Evolutionary conservation across 2,113 vertebrate species (phyloP).

Genomic region (Sphyrna mokarran): DNA sequence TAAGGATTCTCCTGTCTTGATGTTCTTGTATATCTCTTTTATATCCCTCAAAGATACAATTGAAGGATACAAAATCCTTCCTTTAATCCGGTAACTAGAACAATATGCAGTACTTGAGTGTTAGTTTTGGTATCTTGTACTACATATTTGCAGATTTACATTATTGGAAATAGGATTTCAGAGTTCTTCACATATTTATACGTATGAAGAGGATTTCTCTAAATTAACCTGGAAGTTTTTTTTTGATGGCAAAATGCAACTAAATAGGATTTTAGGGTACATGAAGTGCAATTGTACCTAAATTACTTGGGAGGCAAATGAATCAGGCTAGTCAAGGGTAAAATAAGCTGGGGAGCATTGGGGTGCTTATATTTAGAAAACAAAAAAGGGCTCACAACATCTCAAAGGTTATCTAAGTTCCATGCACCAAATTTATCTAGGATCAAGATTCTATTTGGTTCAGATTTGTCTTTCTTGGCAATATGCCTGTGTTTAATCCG

Average conservation of each 20-base stretch:
- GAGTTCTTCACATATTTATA: background rate
- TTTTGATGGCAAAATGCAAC: background rate
- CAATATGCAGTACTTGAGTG: background rate
- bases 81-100: background rate
- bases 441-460: conserved; percentile 20
- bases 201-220: background rate
- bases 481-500: background rate
- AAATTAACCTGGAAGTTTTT: background rate
- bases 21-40: background rate
- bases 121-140: background rate
- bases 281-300: background rate
- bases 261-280: background rate
- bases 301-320: background rate
- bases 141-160: background rate
- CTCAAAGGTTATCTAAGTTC: background rate
- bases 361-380: background rate
- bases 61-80: background rate
- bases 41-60: background rate
- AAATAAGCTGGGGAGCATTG: background rate
- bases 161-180: background rate
- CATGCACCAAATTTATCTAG: background rate
- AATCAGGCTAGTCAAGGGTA: background rate
- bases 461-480: background rate
- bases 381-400: background rate
- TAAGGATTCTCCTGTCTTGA: background rate